Evolutionary conservation across 2,113 vertebrate species (phyloP).

Genomic region (Thalassarche chlororhynchos): DNA sequence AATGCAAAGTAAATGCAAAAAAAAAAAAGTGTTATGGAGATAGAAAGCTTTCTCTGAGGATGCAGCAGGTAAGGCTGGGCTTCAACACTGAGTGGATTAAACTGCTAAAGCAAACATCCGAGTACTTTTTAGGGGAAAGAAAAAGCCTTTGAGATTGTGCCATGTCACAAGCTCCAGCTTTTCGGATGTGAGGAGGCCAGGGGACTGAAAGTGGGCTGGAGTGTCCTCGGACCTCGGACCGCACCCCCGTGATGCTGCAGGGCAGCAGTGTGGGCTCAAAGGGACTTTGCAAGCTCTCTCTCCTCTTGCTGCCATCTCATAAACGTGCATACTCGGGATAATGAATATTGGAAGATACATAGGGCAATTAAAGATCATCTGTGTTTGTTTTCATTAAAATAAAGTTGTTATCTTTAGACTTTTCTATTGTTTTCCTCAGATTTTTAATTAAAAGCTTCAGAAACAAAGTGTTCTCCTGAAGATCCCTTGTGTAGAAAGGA

Average conservation of each 20-base stretch:
- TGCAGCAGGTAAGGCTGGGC: not conserved
- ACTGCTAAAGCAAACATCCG: not conserved
- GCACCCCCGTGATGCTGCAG: not conserved
- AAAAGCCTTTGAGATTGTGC: not conserved
- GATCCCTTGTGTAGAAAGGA: constrained; percentile 2
- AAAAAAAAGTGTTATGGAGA: not conserved
- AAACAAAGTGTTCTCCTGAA: constrained; percentile 15
- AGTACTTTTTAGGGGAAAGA: not conserved
- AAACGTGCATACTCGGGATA: not conserved
- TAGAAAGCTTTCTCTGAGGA: not conserved
- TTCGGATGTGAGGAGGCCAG: not conserved
- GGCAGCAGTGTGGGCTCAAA: not conserved
- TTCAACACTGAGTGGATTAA: not conserved
- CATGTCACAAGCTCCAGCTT: not conserved
- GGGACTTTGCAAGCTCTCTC: not conserved
- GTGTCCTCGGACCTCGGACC: not conserved
- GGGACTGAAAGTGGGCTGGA: not conserved
- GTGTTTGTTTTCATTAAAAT: constrained; percentile 4
- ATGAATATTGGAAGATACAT: not conserved
- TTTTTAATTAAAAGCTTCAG: constrained; percentile 66
- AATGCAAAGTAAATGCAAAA: not conserved
- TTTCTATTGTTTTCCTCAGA: constrained; percentile 13
- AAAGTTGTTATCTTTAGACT: constrained; percentile 17
- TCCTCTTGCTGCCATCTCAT: not conserved
- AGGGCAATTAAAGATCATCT: not conserved